Conservation (phyloP, 2,888 invertebrate species). For the Drosophila diplacantha region DNA sequence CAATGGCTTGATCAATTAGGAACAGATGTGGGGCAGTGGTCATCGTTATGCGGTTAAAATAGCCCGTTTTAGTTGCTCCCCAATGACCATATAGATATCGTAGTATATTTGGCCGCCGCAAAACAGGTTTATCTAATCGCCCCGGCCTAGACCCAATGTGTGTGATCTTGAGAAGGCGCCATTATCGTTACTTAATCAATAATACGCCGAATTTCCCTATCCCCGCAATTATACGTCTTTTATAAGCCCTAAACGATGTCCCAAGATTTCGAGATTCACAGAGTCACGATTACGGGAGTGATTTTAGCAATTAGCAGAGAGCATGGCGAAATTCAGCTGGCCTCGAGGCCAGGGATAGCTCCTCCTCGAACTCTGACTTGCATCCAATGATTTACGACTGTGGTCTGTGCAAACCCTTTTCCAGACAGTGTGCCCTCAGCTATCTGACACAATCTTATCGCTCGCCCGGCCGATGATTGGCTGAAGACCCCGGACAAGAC, state of each 20-base stretch:
- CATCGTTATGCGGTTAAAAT: conserved; percentile 30
- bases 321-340: conserved; percentile 1
- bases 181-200: conserved; percentile 29
- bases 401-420: background rate
- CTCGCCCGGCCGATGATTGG: conserved; percentile 13
- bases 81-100: conserved; percentile 21
- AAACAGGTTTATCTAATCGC: conserved; percentile 53
- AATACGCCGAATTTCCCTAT: conserved; percentile 37
- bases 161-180: conserved; percentile 47
- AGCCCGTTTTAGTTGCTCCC: conserved; percentile 5
- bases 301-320: conserved; percentile 10
- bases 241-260: conserved; percentile 26
- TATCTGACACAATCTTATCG: conserved; percentile 29
- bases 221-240: conserved; percentile 39
- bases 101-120: conserved; percentile 11
- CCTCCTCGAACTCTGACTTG: background rate
- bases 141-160: conserved; percentile 35
- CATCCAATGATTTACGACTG: conserved; percentile 7
- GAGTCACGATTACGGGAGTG: conserved; percentile 50
- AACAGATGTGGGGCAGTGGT: conserved; percentile 15
- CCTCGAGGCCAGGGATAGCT: background rate
- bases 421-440: background rate
- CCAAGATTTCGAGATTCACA: conserved; percentile 9
- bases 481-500: conserved; percentile 12
- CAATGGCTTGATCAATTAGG: background rate